Evolutionary conservation across 2,113 vertebrate genomes (phyloP), one percentile per base, ranked within the genome.

Genomic region (Seriola aureovittata): DNA sequence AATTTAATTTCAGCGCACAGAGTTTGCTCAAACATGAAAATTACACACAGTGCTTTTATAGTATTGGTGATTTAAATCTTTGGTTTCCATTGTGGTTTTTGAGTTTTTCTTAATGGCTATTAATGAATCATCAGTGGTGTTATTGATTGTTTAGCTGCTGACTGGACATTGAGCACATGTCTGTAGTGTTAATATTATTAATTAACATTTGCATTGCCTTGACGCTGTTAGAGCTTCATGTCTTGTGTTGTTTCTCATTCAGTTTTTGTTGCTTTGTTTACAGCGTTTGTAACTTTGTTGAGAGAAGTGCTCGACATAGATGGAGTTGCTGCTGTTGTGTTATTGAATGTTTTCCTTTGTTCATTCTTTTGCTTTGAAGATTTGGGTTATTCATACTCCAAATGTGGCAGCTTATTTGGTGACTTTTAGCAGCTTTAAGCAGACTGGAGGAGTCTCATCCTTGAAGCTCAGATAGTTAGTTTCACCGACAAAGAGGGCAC

Each of bases 341-440:
- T 38, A 4, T 34, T 71, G 42, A 44, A 32, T 17, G 48, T 63
- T 77, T 62, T 48, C 57, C 42, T 71, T 73, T 77, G 77, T 79
- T 85, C 79, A 83, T 55, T 59, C 5, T 19, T 84, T 67, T 29
- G 75, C 78, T 66, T 34, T 85, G 82, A 69, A 73, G 80, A 75
- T 58, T 75, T 12, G 13, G 36, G 5, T 73, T 71, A 89, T 17
- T 85, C 72, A 82, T 21, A 0, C 40, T 63, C 2, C 44, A 68
- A 65, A 69, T 12, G 54, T 81, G 67, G 58, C 71, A 76, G 78
- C 0, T 70, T 44, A 34, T 81, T 63, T 69, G 13, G 57, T 6
- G 21, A 46, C 50, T 81, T 60, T 60, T 34, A 38, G 40, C 11
- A 34, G 11, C 16, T 88, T 19, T 60, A 12, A 57, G 19, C 55